Evolutionary conservation across 2,113 vertebrate genomes (phyloP), one percentile per base, ranked within the genome.

Genomic region (Sinocyclocheilus maitianheensis): DNA sequence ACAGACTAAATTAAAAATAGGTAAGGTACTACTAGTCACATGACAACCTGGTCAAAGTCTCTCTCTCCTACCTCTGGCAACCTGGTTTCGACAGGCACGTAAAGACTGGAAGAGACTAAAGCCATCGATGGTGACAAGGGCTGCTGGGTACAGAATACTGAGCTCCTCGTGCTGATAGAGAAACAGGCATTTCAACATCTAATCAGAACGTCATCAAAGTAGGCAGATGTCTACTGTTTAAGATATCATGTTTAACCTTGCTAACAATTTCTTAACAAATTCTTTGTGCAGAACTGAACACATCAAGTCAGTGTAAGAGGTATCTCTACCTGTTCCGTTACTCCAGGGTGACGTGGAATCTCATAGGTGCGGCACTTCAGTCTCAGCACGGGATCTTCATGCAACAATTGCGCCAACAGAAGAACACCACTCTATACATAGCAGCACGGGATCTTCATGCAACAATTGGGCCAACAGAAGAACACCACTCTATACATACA

Each of bases 61-160:
- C 77, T 72, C 37, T 48, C 60, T 34, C 10, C 0, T 95, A 99
- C 98, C 98, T 98, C 97, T 96, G 18, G 98, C 98, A 77, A 99
- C 98, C 92, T 99, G 98, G 94, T 99, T 99, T 91, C 97, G 96
- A 94, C 98, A 99, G 0, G 98, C 98, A 74, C 98, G 96, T 55
- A 99, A 95, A 53, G 98, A 99, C 91, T 99, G 98, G 87, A 99
- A 99, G 89, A 99, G 97, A 90, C 98, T 99, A 93, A 99, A 99
- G 84, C 98, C 98, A 86, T 99, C 98, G 62, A 99, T 97, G 76
- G 98, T 99, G 88, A 99, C 97, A 92, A 99, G 93, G 81, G 98
- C 97, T 85, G 95, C 94, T 43, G 97, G 97, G 85, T 99, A 99
- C 26, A 99, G 94, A 90, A 99, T 99, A 88, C 97, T 99, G 83